phyloP scores from a whole-genome alignment of 92 coral and sea anemone genomes.

The Siderastrea radians region DNA sequence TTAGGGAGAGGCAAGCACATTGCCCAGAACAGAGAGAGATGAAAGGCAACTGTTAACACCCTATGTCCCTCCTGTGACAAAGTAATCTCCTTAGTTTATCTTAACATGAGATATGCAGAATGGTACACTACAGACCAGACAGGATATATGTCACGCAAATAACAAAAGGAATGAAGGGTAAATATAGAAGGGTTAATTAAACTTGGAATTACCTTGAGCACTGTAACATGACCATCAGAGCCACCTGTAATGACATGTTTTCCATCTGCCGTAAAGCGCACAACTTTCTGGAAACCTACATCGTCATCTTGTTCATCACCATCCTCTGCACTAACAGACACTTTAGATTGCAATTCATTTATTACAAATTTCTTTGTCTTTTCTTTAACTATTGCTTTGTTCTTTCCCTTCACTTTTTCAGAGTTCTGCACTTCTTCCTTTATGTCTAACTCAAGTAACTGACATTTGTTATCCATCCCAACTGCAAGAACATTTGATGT shows the following conservation, averaged over 20 bases:
- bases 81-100: no score
- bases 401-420: slow-evolving; percentile 67
- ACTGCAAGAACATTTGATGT: slow-evolving; percentile 82
- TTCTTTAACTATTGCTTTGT: slow-evolving; percentile 71
- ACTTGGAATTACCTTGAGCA: slow-evolving; percentile 77
- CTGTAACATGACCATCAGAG: slow-evolving; percentile 92
- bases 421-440: slow-evolving; percentile 83
- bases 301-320: slow-evolving; percentile 78
- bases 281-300: slow-evolving; percentile 95
- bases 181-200: no score
- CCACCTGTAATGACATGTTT: slow-evolving; percentile 94
- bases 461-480: slow-evolving; percentile 99
- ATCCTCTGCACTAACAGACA: slow-evolving; percentile 73
- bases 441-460: slow-evolving; percentile 77
- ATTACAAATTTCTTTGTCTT: slow-evolving; percentile 69
- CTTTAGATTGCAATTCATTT: slow-evolving; percentile 71
- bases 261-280: slow-evolving; percentile 90
- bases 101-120: no score
- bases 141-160: no score
- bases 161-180: no score
- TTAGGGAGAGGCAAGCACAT: no score
- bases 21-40: no score
- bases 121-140: no score
- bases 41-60: no score
- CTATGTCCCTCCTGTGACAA: no score